These are phyloP conservation scores for pig (Sus scrofa) DNA, from an alignment of 2,113 vertebrate species.

Conservation along the genomic window DNA sequence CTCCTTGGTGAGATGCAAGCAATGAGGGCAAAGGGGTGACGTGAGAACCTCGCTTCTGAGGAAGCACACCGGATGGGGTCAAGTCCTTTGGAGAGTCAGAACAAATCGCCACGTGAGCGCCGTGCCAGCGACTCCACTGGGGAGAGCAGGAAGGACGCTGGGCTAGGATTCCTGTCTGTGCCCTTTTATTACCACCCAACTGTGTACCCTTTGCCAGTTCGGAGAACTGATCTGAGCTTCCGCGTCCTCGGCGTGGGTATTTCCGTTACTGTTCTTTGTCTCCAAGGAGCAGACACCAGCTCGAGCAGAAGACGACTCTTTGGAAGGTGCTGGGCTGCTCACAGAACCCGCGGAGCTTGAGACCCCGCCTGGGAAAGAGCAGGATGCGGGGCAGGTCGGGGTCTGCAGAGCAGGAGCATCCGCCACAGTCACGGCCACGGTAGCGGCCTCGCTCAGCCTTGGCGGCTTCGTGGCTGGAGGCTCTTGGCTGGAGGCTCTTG, in stretches of 20 bases:
- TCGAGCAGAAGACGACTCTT: background rate
- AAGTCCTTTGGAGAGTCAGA: background rate
- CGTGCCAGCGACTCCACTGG: background rate
- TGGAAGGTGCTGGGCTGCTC: background rate
- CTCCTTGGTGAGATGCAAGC: background rate
- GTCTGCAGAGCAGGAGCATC: background rate
- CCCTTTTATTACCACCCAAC: background rate
- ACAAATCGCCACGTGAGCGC: background rate
- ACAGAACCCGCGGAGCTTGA: background rate
- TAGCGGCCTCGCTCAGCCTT: fast-evolving
- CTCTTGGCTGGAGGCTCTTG: background rate
- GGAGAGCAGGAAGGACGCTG: background rate
- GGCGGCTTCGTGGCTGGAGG: background rate
- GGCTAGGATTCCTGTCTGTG: background rate
- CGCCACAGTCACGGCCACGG: fast-evolving
- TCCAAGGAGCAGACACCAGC: background rate
- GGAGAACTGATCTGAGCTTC: background rate
- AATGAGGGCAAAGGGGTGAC: background rate
- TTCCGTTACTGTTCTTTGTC: background rate
- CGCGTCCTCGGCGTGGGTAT: background rate
- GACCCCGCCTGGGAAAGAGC: background rate
- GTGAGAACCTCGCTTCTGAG: background rate
- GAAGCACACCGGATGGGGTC: background rate
- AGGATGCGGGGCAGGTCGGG: background rate
- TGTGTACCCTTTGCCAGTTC: background rate